Base-by-base conservation (phyloP, 92 coral and sea anemone species). In the Phenganax marumi region DNA sequence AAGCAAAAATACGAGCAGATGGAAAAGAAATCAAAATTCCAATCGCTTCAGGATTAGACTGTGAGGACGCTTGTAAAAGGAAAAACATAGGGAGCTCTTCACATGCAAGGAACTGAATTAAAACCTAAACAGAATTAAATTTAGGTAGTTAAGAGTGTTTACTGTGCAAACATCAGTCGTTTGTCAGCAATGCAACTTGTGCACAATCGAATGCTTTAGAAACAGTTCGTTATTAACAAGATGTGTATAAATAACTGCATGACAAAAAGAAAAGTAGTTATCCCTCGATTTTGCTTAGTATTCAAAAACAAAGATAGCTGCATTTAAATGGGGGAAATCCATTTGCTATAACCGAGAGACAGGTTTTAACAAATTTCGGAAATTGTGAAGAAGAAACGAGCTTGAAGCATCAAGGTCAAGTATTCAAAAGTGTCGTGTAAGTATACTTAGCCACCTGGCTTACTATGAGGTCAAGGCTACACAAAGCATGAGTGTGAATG, bases 11-110 rank as follows among this genome's bases (percentile, higher is more conserved):
- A 23, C n/a, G 61, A 12, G 79, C 79, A 74, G 52, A 52, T 74
- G 79, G 79, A 74, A 74, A 50, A 52, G 33, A 50, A 26, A 74
- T 74, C 62, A 74, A 74, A 74, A 74, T 74, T 74, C 79, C 62
- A 51, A 9, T 26, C 60, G 65, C 51, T 74, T 74, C 65, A 74
- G 62, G 79, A 47, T 51, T 50, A 25, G 61, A 74, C 62, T 51
- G 57, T 19, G 16, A 52, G 72, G 72, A 66, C 11, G 72, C 50
- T 74, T 18, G 43, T 73, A 18, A 12, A 21, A 11, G 11, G 65
- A 12, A 51, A 50, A 74, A 33, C 43, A 33, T 33, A 33, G 43
- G 43, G 43, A 33, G 43, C 43, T 33, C 43, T 33, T 33, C 43
- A 33, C 43, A 33, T 33, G 43, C 43, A 33, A 1, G 43, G 5